phyloP scores from a whole-genome alignment of 2,888 invertebrate species.

The Chloromyia formosa region DNA sequence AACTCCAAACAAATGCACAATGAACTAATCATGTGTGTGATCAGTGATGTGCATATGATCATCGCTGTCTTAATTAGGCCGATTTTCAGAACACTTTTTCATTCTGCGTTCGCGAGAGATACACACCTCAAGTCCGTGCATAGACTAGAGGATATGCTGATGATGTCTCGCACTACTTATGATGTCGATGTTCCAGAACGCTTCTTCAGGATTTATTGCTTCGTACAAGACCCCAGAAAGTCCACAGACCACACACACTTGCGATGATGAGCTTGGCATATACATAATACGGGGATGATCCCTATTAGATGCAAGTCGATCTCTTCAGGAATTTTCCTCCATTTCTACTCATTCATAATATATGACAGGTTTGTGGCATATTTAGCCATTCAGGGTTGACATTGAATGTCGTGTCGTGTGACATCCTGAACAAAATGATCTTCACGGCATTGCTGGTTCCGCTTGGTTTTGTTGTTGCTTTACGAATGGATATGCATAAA shows the following conservation, averaged over 20 bases:
- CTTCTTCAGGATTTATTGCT: conserved; percentile 38
- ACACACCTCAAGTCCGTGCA: conserved; percentile 21
- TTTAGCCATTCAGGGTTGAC: conserved; percentile 49
- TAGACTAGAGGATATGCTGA: conserved; percentile 11
- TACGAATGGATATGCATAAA: not conserved
- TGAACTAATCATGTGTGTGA: not conserved
- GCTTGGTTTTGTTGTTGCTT: not conserved
- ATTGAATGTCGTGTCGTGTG: conserved; percentile 46
- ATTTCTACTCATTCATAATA: conserved; percentile 47
- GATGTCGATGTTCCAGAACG: conserved; percentile 46
- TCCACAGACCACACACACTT: conserved; percentile 44
- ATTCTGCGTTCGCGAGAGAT: not conserved
- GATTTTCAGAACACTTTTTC: conserved; percentile 31
- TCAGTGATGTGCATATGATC: conserved; percentile 18
- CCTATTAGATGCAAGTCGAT: conserved; percentile 38
- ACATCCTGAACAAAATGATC: conserved; percentile 49
- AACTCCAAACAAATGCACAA: not conserved
- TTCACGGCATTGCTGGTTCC: conserved; percentile 35
- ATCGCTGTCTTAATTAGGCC: conserved; percentile 49
- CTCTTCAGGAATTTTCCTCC: conserved; percentile 38
- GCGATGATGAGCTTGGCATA: conserved; percentile 29
- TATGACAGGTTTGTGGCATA: conserved; percentile 50
- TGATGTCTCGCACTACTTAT: conserved; percentile 44
- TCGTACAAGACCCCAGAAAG: not conserved
- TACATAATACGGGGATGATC: conserved; percentile 39